Evolutionary conservation across 2,888 invertebrate genomes (phyloP), one percentile per base, ranked within the genome.

Genomic region (Drosophila lutescens): DNA sequence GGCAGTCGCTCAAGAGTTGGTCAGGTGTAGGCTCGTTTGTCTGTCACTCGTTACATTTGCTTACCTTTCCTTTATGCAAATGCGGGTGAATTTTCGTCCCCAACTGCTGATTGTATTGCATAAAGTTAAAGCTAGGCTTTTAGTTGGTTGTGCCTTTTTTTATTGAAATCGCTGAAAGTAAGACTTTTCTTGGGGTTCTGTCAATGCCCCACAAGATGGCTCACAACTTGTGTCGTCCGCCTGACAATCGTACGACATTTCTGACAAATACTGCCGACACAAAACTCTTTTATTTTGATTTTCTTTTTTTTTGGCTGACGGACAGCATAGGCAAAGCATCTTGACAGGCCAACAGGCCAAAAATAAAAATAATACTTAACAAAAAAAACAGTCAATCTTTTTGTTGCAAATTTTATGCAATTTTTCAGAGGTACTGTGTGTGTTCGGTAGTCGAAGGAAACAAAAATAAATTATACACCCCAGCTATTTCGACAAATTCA

Each of bases 1-100:
- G 69, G 69, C 57, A 71, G 62, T 60, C 46, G 57, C 55, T 58
- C 67, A 58, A 63, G 60, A 44, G 68, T 70, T 80, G 78, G 83
- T 78, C 86, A 83, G 86, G 83, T 83, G 83, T 86, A 80, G 78
- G 78, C 83, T 80, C 80, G 83, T 80, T 85, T 83, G 83, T 83
- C 83, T 78, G 78, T 79, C 79, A 79, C 72, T 78, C 70, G 73
- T 61, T 81, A 71, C 76, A 79, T 76, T 76, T 68, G 71, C 59
- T 76, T 78, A 76, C 83, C 80, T 83, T 83, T 83, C 77, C 74
- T 83, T 83, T 86, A 83, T 86, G 83, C 71, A 86, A 86, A 83
- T 83, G 59, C 47, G 56, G 74, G 46, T 68, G 66, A 57, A 60
- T 49, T 41, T 67, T 59, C 36, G n/a, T 26, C 43, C 34, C 38